phyloP scores from a whole-genome alignment of 2,888 invertebrate genomes.

The Osmoderma eremita region DNA sequence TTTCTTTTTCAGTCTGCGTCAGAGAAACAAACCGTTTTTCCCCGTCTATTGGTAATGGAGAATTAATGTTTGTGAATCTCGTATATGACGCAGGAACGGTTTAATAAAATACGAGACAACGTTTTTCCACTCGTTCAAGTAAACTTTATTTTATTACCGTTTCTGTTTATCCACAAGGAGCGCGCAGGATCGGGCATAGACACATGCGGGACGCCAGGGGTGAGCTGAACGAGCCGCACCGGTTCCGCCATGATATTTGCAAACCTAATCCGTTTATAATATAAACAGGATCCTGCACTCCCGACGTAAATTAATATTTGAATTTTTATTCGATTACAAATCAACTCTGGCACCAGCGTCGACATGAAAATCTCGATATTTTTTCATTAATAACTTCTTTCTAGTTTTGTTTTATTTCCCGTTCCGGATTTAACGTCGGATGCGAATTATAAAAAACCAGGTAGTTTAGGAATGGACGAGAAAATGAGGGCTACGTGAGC shows the following conservation, averaged over 20 bases:
- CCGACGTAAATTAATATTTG: conserved; percentile 56
- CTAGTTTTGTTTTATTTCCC: neutral
- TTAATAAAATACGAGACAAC: conserved; percentile 40
- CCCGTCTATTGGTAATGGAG: conserved; percentile 17
- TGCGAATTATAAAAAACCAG: neutral
- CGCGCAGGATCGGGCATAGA: neutral
- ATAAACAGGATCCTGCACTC: conserved; percentile 55
- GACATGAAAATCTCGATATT: neutral
- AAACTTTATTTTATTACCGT: conserved; percentile 50
- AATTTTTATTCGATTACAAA: conserved; percentile 56
- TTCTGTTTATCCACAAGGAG: conserved; percentile 47
- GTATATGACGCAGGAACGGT: neutral
- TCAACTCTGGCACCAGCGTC: conserved; percentile 23
- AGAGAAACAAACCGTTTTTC: neutral
- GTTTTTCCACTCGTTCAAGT: conserved; percentile 48
- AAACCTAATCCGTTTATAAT: conserved; percentile 56
- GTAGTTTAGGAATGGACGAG: no score
- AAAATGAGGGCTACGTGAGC: no score
- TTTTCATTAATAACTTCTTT: conserved; percentile 4
- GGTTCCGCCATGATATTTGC: conserved; percentile 53
- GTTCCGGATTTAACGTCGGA: neutral
- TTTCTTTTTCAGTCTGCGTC: no score
- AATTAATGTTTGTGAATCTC: conserved; percentile 37
- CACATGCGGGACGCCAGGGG: neutral
- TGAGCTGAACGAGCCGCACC: conserved; percentile 14